phyloP scores from a whole-genome alignment of 2,797 vertebrate species.

The Betta splendens region DNA sequence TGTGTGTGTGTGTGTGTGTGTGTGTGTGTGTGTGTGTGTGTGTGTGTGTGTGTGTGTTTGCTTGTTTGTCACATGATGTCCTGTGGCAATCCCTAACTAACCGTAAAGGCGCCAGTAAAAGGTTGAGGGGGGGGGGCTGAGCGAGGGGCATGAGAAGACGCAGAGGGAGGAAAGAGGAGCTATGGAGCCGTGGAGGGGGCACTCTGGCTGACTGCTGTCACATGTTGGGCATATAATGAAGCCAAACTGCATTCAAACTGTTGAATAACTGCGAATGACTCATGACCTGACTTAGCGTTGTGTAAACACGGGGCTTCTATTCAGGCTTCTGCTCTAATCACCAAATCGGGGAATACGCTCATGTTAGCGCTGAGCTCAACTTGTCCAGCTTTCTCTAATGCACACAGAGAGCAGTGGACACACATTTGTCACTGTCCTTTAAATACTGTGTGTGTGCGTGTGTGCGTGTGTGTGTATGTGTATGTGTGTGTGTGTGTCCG shows the following conservation, averaged over 20 bases:
- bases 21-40: constrained; percentile 19
- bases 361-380: constrained; percentile 25
- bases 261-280: constrained; percentile 81
- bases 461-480: neutral
- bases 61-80: constrained; percentile 87
- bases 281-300: constrained; percentile 80
- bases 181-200: constrained; percentile 58
- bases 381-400: constrained; percentile 19
- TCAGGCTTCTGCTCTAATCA: constrained; percentile 28
- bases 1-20: constrained; percentile 33
- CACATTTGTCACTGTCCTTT: constrained; percentile 34
- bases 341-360: constrained; percentile 27
- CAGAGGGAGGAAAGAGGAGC: constrained; percentile 62
- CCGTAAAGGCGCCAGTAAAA: constrained; percentile 83
- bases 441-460: constrained; percentile 1
- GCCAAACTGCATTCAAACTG: constrained; percentile 81
- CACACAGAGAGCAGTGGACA: constrained; percentile 6
- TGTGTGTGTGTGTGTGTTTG: constrained; percentile 68
- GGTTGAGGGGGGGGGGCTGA: constrained; percentile 47
- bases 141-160: constrained; percentile 67
- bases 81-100: constrained; percentile 84
- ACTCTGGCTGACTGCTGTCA: constrained; percentile 81
- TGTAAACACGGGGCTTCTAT: constrained; percentile 60
- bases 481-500: constrained; percentile 3
- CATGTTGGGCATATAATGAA: constrained; percentile 83